Conservation (phyloP, 2,797 vertebrate genomes). For the Calcarius lapponicus region DNA sequence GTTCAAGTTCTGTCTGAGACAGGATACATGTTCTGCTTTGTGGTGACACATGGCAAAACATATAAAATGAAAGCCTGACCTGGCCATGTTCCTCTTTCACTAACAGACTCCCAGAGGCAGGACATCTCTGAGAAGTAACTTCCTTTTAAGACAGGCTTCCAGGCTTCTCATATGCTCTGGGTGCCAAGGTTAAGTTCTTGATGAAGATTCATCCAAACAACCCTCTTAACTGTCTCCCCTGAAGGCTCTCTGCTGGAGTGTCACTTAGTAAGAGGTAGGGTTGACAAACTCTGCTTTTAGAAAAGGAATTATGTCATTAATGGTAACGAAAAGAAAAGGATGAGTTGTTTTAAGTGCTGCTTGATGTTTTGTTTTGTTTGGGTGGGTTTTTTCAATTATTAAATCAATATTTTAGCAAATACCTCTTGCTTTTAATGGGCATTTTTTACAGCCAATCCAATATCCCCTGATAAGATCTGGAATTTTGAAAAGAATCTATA, state of each 20-base stretch:
- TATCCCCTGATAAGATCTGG: neutral
- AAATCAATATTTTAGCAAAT: neutral
- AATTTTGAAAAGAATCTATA: neutral
- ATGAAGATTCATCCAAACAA: constrained; percentile 15
- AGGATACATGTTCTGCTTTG: neutral
- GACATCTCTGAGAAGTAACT: neutral
- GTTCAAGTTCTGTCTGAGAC: neutral
- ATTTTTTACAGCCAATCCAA: neutral
- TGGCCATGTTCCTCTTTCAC: neutral
- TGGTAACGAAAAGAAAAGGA: neutral
- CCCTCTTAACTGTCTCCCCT: neutral
- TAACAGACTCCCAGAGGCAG: neutral
- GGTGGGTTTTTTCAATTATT: accelerated
- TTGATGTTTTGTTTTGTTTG: neutral
- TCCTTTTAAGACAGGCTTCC: neutral
- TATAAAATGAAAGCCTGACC: neutral
- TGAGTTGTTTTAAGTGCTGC: neutral
- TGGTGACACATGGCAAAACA: constrained; percentile 8
- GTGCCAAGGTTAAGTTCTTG: constrained; percentile 3
- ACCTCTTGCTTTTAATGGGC: neutral
- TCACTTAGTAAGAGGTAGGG: neutral
- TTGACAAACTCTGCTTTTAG: neutral
- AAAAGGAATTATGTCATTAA: neutral
- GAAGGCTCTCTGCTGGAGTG: neutral
- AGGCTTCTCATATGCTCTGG: neutral